phyloP scores from a whole-genome alignment of 2,888 invertebrate genomes.

The Eupithecia vulgata region DNA sequence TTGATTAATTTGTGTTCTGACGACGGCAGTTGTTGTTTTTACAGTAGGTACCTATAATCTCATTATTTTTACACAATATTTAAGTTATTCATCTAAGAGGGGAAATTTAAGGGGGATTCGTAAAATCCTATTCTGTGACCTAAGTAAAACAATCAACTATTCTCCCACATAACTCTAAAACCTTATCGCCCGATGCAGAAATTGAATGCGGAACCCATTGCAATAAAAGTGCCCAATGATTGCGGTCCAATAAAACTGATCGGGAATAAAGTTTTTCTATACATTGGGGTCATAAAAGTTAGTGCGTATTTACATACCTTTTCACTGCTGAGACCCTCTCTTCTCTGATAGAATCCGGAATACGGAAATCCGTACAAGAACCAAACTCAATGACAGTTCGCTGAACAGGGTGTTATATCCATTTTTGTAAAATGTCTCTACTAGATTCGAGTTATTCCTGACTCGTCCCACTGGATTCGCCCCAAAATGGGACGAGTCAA shows the following conservation, averaged over 20 bases:
- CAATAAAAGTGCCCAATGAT: constrained; percentile 12
- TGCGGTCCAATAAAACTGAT: constrained; percentile 2
- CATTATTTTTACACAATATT: background rate
- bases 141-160: background rate
- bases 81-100: background rate
- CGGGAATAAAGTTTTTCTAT: background rate
- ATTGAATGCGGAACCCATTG: constrained; percentile 10
- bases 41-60: background rate
- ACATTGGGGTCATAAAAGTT: constrained; percentile 3
- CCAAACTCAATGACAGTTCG: too few relatives aligned
- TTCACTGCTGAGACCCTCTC: background rate
- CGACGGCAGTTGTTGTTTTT: too few relatives aligned
- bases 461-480: too few relatives aligned
- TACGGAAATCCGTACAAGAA: too few relatives aligned
- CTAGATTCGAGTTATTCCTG: too few relatives aligned
- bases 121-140: background rate
- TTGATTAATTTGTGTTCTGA: too few relatives aligned
- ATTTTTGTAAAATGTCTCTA: too few relatives aligned
- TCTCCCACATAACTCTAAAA: constrained; percentile 4
- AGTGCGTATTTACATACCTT: background rate
- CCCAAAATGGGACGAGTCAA: too few relatives aligned
- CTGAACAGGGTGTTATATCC: too few relatives aligned
- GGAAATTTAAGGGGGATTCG: background rate
- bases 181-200: constrained; percentile 12
- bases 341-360: too few relatives aligned